phyloP scores from a whole-genome alignment of 1,140 invertebrate species.

The Caenorhabditis tropicalis region DNA sequence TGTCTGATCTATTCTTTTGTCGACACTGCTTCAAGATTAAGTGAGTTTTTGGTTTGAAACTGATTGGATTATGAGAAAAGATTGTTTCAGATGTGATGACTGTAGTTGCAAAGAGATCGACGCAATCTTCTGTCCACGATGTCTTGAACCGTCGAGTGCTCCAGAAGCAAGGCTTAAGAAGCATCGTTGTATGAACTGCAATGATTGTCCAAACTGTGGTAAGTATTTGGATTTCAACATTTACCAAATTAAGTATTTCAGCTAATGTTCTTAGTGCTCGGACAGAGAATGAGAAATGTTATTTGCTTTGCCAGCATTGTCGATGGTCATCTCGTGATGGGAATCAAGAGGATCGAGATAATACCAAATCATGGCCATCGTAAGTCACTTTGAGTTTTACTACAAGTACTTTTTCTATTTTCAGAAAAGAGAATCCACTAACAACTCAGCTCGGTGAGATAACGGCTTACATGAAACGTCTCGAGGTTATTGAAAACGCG shows the following conservation, averaged over 20 bases:
- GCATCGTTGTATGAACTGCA: constrained; percentile 10
- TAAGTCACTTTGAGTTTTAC: background rate
- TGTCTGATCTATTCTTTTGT: background rate
- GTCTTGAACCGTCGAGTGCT: background rate
- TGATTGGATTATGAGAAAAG: background rate
- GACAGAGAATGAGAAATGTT: background rate
- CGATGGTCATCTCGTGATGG: constrained; percentile 1
- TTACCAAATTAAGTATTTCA: background rate
- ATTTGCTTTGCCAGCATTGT: background rate
- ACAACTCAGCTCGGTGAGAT: background rate
- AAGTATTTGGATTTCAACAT: background rate
- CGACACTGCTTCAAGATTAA: constrained; percentile 16
- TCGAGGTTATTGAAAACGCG: background rate
- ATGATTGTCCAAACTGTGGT: constrained; percentile 26
- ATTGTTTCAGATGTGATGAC: background rate
- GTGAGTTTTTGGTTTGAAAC: background rate
- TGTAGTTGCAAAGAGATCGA: constrained; percentile 16
- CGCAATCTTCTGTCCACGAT: constrained; percentile 17
- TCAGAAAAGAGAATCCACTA: constrained; percentile 25
- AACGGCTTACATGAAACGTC: constrained; percentile 13
- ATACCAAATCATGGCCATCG: background rate
- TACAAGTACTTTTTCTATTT: background rate
- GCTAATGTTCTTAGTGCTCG: constrained; percentile 12
- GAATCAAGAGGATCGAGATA: constrained; percentile 6
- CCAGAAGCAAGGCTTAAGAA: constrained; percentile 26